A percentile compares a stretch with the other conserved stretches of the same genome.
These are phyloP conservation scores for Anableps anableps DNA, from an alignment of 2,797 vertebrate species.

Conservation along the genomic window DNA sequence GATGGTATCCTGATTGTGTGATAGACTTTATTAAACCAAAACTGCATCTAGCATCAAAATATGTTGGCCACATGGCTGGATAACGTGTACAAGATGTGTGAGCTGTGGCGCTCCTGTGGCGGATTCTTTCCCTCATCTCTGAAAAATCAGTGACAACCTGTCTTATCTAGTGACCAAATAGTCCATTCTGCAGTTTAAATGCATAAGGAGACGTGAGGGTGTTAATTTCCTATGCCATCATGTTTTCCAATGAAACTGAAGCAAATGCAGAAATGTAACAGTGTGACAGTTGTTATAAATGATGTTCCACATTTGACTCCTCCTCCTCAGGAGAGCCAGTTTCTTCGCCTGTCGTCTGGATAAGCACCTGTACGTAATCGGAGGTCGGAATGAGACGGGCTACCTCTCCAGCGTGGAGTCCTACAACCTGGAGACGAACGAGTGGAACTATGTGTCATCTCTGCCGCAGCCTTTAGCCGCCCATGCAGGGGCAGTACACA, in stretches of 20 bases:
- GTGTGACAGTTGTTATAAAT: slow-evolving; percentile 39
- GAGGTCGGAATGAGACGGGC: slow-evolving; percentile 95
- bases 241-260: neutral
- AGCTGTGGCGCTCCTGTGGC: neutral
- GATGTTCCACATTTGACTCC: slow-evolving; percentile 58
- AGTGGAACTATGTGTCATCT: slow-evolving; percentile 97
- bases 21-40: neutral
- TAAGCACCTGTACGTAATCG: slow-evolving; percentile 97
- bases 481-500: slow-evolving; percentile 96
- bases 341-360: slow-evolving; percentile 98
- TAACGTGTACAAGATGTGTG: neutral
- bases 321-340: slow-evolving; percentile 92
- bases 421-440: slow-evolving; percentile 97
- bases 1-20: neutral
- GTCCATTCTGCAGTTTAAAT: neutral
- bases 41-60: neutral
- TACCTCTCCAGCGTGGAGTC: slow-evolving; percentile 98
- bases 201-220: neutral
- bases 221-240: neutral
- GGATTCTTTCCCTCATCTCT: neutral
- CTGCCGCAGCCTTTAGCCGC: slow-evolving; percentile 96
- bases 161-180: neutral
- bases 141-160: neutral
- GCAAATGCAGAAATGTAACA: neutral
- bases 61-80: neutral